Base-by-base conservation (phyloP, 2,888 invertebrate species). In the Tinea semifulvella region DNA sequence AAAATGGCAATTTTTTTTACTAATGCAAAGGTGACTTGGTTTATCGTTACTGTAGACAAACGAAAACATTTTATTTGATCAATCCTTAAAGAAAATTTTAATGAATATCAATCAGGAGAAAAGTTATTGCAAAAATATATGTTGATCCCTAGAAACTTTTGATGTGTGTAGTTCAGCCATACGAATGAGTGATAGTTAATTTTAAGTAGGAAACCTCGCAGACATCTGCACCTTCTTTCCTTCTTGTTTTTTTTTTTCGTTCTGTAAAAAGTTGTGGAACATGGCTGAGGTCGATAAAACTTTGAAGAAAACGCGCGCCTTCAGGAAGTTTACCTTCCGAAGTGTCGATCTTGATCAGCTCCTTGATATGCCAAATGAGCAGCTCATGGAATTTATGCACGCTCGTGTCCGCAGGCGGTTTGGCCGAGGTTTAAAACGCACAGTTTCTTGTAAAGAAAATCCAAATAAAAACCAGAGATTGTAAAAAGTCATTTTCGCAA, bases 331-430 rank as follows among this genome's bases (percentile, higher is more conserved):
- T 86, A 96, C 97, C 74, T 99, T 92, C 88, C 89, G 99, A 63
- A 99, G 99, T 60, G 98, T 99, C 51, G 99, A 99, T 84, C 86
- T 99, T 63, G 99, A 99, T 76, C 98, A 98, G 81, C 90, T 99
- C 58, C 87, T 99, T 59, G 98, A 99, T 73, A 97, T 99, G 96
- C 93, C 90, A 67, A 95, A 91, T 86, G 97, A 97, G 61, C 96
- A 96, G 71, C 85, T 99, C 60, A 94, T 95, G 85, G 96, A 98
- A 72, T 77, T 99, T 71, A 92, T 99, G 89, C 92, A 93, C 63
- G 92, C 94, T 50, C 90, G 99, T 51, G 94, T 95, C 19, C 86
- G 98, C 50, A 88, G 97, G 79, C 90, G 97, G 62, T 94, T 98
- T 68, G 90, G 91, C 44, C 89, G 96, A 53, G 99, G 99, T 31